Evolutionary conservation across 2,113 vertebrate species (phyloP).

Genomic region (Mesembrinibis cayennensis): DNA sequence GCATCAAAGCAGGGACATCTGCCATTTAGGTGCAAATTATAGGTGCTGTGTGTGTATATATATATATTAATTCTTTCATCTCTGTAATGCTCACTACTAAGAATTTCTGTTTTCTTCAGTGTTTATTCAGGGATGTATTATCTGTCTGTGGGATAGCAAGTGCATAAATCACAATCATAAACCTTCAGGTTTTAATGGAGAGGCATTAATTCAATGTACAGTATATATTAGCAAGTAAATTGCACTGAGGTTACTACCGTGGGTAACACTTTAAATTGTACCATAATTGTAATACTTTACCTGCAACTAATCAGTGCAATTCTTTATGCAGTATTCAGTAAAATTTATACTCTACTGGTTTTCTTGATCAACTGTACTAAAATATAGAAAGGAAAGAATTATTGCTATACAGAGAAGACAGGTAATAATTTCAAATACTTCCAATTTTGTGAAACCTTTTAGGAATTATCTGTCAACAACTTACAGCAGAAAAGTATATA

Average conservation of each 20-base stretch:
- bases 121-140: background rate
- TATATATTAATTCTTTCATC: background rate
- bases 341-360: background rate
- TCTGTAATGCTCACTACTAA: background rate
- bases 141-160: background rate
- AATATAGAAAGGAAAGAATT: background rate
- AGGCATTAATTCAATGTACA: background rate
- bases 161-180: background rate
- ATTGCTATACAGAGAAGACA: background rate
- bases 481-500: background rate
- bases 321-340: background rate
- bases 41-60: slow-evolving; percentile 40
- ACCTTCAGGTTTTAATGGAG: background rate
- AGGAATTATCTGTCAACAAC: background rate
- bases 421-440: background rate
- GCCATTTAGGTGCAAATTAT: background rate
- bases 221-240: background rate
- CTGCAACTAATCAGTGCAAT: background rate
- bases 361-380: background rate
- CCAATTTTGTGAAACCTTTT: background rate
- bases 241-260: background rate
- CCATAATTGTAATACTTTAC: background rate
- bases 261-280: background rate
- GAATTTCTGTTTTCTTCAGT: background rate
- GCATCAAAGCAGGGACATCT: background rate